These are phyloP conservation scores for Fregetta grallaria DNA, from an alignment of 2,113 vertebrate species.

Conservation along the genomic window DNA sequence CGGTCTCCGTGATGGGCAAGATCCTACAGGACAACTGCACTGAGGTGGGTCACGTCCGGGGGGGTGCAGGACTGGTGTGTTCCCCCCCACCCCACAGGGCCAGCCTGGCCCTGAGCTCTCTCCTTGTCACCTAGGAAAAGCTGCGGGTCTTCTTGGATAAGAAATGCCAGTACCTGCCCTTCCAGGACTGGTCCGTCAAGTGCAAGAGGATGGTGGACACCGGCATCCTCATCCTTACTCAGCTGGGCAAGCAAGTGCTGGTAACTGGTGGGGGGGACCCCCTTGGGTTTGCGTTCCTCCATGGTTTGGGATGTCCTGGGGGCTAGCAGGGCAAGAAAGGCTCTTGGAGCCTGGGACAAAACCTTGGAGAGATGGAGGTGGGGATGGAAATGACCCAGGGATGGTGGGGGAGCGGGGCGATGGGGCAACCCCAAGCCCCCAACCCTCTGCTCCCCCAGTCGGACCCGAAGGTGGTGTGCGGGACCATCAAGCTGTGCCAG, in stretches of 20 bases:
- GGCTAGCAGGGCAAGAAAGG: neutral
- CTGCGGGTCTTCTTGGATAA: conserved; percentile 85
- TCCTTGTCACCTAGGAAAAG: conserved; percentile 72
- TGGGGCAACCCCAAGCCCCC: neutral
- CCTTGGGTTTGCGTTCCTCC: neutral
- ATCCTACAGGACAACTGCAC: conserved; percentile 87
- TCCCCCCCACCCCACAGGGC: fast-evolving
- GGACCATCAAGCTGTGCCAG: conserved; percentile 78
- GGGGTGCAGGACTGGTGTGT: fast-evolving
- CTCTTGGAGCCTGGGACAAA: neutral
- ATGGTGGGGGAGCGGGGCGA: no score
- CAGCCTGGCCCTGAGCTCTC: neutral
- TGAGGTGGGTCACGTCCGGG: conserved; percentile 71
- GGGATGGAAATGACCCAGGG: neutral
- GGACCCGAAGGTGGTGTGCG: conserved; percentile 76
- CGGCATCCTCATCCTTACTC: conserved; percentile 82
- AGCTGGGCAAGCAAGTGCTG: conserved; percentile 86
- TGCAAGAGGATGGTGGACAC: conserved; percentile 88
- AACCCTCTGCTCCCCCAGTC: conserved; percentile 57
- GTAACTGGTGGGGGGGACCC: conserved; percentile 54
- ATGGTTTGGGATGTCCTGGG: neutral
- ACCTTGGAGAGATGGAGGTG: neutral
- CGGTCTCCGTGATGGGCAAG: conserved; percentile 75
- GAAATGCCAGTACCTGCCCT: conserved; percentile 84
- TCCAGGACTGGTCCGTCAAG: conserved; percentile 71